Conservation (phyloP, 2,888 invertebrate genomes). For the Drosophila histrio region DNA sequence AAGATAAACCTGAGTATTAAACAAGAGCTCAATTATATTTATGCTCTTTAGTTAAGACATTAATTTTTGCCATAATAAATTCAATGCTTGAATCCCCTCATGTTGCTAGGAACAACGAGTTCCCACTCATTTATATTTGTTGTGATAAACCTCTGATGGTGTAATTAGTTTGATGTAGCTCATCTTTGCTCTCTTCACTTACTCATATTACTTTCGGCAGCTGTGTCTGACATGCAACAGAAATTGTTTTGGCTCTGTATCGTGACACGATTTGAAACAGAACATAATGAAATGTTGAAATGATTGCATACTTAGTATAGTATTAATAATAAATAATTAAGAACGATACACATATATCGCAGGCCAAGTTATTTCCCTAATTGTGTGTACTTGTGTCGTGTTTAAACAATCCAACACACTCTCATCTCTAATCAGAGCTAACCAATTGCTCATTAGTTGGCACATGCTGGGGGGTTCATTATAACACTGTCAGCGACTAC, state of each 20-base stretch:
- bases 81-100: background rate
- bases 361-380: background rate
- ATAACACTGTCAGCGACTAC: slow-evolving; percentile 57
- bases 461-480: slow-evolving; percentile 39
- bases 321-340: background rate
- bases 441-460: slow-evolving; percentile 70
- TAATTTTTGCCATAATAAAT: slow-evolving; percentile 4
- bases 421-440: slow-evolving; percentile 31
- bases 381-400: background rate
- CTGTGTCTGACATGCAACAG: slow-evolving; percentile 24
- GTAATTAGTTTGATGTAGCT: slow-evolving; percentile 51
- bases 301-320: background rate
- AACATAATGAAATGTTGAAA: background rate
- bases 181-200: slow-evolving; percentile 12
- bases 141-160: slow-evolving; percentile 31
- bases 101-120: background rate
- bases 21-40: background rate
- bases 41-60: background rate
- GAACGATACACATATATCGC: background rate
- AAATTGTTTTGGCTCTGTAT: background rate
- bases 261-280: slow-evolving; percentile 2
- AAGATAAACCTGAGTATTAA: background rate
- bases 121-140: background rate
- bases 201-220: slow-evolving; percentile 27
- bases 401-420: background rate